A percentile compares a stretch with the other conserved stretches of the same genome.
These are phyloP conservation scores for Austrofundulus limnaeus DNA, from an alignment of 2,113 vertebrate species.

Conservation along the genomic window DNA sequence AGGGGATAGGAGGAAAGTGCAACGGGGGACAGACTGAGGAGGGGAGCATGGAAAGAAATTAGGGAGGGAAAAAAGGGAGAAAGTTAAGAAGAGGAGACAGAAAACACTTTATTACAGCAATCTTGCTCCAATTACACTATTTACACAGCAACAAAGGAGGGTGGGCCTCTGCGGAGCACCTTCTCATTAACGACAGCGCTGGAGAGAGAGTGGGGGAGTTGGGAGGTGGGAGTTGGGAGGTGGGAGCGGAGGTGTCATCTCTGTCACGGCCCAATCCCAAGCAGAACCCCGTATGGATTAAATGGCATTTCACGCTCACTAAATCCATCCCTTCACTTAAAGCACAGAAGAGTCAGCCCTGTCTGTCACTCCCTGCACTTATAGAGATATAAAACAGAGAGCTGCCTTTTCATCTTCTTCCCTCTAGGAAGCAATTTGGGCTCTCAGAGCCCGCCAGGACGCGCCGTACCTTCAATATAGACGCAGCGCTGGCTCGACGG, in stretches of 20 bases:
- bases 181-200: slow-evolving; percentile 52
- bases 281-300: slow-evolving; percentile 37
- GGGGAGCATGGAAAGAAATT: slow-evolving; percentile 12
- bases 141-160: slow-evolving; percentile 66
- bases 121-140: slow-evolving; percentile 66
- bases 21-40: slow-evolving; percentile 22
- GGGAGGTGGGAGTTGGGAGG: not conserved
- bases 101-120: slow-evolving; percentile 63
- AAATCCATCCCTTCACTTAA: slow-evolving; percentile 55
- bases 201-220: not conserved
- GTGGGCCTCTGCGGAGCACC: slow-evolving; percentile 44
- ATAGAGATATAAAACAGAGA: slow-evolving; percentile 60
- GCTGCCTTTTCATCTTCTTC: slow-evolving; percentile 61
- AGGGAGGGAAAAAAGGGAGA: slow-evolving; percentile 1
- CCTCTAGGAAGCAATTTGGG: slow-evolving; percentile 64
- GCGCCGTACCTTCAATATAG: slow-evolving; percentile 30
- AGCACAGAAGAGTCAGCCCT: slow-evolving; percentile 31
- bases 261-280: slow-evolving; percentile 13
- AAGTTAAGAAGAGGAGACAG: slow-evolving; percentile 3
- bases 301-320: slow-evolving; percentile 53
- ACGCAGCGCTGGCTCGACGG: slow-evolving; percentile 32
- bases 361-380: slow-evolving; percentile 45
- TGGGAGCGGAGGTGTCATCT: slow-evolving; percentile 27
- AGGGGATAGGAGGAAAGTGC: slow-evolving; percentile 1
- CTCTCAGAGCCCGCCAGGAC: slow-evolving; percentile 47